Conservation (phyloP, 2,797 vertebrate genomes). For the Acrocephalus scirpaceus region DNA sequence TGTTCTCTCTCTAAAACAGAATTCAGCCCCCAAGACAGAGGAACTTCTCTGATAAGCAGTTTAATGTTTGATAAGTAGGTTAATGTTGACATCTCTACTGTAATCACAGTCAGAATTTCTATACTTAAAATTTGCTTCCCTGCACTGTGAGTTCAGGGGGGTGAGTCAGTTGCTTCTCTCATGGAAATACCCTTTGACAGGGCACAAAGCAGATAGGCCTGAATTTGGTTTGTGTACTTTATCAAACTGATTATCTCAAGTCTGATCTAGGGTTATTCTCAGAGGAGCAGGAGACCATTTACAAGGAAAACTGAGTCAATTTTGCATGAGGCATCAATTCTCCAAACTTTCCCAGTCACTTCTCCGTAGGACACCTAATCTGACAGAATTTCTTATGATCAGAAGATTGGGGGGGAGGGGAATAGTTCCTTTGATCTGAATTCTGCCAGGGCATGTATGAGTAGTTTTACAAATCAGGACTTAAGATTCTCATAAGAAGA, state of each 20-base stretch:
- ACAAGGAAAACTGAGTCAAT: background rate
- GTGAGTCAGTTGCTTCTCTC: background rate
- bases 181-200: background rate
- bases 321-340: conserved; percentile 20
- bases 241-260: background rate
- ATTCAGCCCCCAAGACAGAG: background rate
- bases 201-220: background rate
- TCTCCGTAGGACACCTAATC: background rate
- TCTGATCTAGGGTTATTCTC: background rate
- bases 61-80: background rate
- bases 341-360: conserved; percentile 28
- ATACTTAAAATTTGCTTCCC: background rate
- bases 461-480: conserved; percentile 24
- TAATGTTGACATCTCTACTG: rapidly evolving
- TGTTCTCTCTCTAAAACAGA: background rate
- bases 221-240: background rate
- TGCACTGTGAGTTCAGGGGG: background rate
- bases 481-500: conserved; percentile 49
- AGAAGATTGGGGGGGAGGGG: background rate
- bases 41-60: background rate
- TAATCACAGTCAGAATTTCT: background rate
- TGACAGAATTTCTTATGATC: conserved; percentile 18
- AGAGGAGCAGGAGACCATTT: background rate
- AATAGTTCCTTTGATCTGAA: conserved; percentile 25
- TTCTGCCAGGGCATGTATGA: conserved; percentile 33